Evolutionary conservation across 2,888 invertebrate genomes (phyloP).

Genomic region (Drosophila hamatofila): DNA sequence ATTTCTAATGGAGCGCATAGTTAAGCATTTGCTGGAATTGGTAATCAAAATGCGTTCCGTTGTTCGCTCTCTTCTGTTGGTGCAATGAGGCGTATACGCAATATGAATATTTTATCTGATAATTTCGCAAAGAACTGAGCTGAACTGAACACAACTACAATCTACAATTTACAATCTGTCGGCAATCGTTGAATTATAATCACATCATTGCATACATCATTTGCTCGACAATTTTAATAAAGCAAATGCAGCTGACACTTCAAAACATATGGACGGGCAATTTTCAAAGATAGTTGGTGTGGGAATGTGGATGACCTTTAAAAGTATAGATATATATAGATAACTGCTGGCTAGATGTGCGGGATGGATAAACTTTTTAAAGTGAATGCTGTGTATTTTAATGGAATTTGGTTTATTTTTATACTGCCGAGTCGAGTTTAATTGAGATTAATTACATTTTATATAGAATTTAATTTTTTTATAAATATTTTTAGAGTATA

Average conservation of each 20-base stretch:
- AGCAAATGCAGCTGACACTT: conserved; percentile 1
- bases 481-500: too few relatives aligned
- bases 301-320: background rate
- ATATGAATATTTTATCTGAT: conserved; percentile 69
- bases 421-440: too few relatives aligned
- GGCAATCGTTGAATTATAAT: conserved; percentile 30
- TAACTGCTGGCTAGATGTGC: too few relatives aligned
- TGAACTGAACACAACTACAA: background rate
- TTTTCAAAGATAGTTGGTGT: background rate
- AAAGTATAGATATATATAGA: too few relatives aligned
- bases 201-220: conserved; percentile 25
- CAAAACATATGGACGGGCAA: conserved; percentile 16
- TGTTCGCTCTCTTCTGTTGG: background rate
- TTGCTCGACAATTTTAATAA: conserved; percentile 38
- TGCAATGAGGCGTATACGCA: conserved; percentile 63
- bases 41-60: conserved; percentile 39
- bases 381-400: too few relatives aligned
- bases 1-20: conserved; percentile 6
- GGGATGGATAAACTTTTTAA: too few relatives aligned
- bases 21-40: conserved; percentile 37
- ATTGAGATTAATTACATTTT: too few relatives aligned
- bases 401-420: too few relatives aligned
- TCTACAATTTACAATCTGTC: conserved; percentile 11
- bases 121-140: conserved; percentile 47
- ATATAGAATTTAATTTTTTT: too few relatives aligned